phyloP scores from a whole-genome alignment of 2,797 vertebrate species.

The Miichthys miiuy region DNA sequence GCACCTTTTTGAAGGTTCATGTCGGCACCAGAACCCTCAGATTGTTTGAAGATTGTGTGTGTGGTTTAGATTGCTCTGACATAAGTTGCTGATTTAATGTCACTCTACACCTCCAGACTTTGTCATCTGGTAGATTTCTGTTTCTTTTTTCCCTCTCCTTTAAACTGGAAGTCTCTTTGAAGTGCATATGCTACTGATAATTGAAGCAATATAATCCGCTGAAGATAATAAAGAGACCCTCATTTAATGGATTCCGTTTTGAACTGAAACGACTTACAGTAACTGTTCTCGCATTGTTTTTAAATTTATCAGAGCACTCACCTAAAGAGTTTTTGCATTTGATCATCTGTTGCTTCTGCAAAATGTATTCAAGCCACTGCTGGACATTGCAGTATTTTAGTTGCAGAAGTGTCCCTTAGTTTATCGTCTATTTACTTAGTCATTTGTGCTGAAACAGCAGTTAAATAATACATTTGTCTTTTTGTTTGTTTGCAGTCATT shows the following conservation, averaged over 20 bases:
- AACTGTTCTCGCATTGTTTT: constrained; percentile 62
- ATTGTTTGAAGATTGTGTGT: constrained; percentile 80
- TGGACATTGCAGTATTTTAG: constrained; percentile 9
- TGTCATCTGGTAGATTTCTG: constrained; percentile 81
- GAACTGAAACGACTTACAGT: constrained; percentile 54
- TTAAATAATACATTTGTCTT: constrained; percentile 22
- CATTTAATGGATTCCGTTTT: constrained; percentile 71
- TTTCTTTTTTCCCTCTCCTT: constrained; percentile 44
- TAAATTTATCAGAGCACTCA: constrained; percentile 51
- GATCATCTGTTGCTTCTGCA: constrained; percentile 45
- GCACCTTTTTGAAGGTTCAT: constrained; percentile 79
- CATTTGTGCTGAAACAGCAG: constrained; percentile 8
- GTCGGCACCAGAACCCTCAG: constrained; percentile 67
- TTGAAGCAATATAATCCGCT: constrained; percentile 77
- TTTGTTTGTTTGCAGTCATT: constrained; percentile 3
- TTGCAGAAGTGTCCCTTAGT: constrained; percentile 16
- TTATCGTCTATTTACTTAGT: constrained; percentile 10
- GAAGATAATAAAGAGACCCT: constrained; percentile 72
- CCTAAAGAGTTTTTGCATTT: constrained; percentile 35
- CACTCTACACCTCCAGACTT: constrained; percentile 82
- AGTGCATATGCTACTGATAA: constrained; percentile 82
- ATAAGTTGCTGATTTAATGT: constrained; percentile 85
- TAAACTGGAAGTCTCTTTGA: constrained; percentile 77
- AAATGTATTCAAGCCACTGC: constrained; percentile 10
- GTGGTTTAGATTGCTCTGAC: constrained; percentile 80